Percentiles rank a stretch among this genome's conserved stretches.
These are phyloP conservation scores for Calidris pugnax DNA, from an alignment of 2,113 vertebrate species.

Conservation along the genomic window DNA sequence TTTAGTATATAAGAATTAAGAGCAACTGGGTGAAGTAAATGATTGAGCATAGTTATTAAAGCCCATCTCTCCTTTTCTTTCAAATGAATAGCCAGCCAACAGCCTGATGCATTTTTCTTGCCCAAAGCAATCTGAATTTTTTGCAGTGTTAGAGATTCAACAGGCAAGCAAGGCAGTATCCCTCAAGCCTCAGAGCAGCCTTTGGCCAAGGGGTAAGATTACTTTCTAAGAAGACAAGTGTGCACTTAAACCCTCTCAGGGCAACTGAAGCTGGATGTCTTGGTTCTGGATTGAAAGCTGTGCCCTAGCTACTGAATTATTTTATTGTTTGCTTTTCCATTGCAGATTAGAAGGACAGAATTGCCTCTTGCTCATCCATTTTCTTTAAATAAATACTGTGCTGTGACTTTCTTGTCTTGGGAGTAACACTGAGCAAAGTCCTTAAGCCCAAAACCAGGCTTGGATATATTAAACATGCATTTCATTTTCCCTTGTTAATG, in stretches of 20 bases:
- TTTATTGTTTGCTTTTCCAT: background rate
- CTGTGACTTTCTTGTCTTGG: background rate
- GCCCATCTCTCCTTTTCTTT: background rate
- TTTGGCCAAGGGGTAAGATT: background rate
- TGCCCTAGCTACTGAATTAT: background rate
- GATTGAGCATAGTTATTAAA: background rate
- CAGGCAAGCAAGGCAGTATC: background rate
- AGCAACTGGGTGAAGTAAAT: background rate
- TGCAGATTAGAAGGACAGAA: background rate
- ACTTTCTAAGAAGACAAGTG: background rate
- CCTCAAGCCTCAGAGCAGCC: background rate
- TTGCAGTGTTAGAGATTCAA: background rate
- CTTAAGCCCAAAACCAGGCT: background rate
- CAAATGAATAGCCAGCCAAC: background rate
- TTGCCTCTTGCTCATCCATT: background rate
- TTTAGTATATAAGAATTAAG: background rate
- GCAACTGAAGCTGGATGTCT: background rate
- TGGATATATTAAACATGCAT: background rate
- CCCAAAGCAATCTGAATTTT: background rate
- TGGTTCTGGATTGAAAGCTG: background rate
- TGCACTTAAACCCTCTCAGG: background rate
- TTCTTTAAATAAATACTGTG: background rate
- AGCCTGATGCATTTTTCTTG: background rate
- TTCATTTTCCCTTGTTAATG: background rate
- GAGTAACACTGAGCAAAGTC: background rate